A percentile compares a stretch with the other conserved stretches of the same genome.
These are phyloP conservation scores for Narcine bancroftii DNA, from an alignment of 2,113 vertebrate genomes.

Conservation along the genomic window DNA sequence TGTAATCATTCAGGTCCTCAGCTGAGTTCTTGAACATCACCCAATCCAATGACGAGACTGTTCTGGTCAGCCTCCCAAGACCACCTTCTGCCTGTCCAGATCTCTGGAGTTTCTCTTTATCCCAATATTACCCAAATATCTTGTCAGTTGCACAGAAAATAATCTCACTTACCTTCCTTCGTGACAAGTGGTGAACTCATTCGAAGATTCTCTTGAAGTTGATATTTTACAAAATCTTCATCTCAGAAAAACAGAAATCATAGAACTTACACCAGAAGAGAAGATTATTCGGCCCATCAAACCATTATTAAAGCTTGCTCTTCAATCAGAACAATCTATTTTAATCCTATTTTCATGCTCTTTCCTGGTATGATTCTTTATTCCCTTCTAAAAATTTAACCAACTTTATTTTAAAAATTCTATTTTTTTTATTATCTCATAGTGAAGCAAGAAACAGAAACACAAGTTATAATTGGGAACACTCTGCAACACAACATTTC, in stretches of 20 bases:
- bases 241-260: constrained; percentile 27
- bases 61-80: too few relatives aligned
- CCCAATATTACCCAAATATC: constrained; percentile 29
- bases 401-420: neutral
- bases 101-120: too few relatives aligned
- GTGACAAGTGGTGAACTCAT: neutral
- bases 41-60: too few relatives aligned
- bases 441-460: neutral
- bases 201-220: constrained; percentile 23
- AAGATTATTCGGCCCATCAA: neutral
- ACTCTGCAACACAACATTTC: neutral
- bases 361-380: neutral
- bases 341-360: neutral
- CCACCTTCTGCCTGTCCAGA: too few relatives aligned
- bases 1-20: too few relatives aligned
- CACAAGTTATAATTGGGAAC: neutral
- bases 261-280: constrained; percentile 28
- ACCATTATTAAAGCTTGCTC: neutral
- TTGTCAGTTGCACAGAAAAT: constrained; percentile 13
- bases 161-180: constrained; percentile 22
- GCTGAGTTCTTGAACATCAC: too few relatives aligned
- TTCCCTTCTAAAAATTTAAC: neutral
- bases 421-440: neutral
- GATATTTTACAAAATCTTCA: constrained; percentile 24
- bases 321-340: neutral